Conservation (phyloP, 2,888 invertebrate species). For the Lithophane semibrunnea region DNA sequence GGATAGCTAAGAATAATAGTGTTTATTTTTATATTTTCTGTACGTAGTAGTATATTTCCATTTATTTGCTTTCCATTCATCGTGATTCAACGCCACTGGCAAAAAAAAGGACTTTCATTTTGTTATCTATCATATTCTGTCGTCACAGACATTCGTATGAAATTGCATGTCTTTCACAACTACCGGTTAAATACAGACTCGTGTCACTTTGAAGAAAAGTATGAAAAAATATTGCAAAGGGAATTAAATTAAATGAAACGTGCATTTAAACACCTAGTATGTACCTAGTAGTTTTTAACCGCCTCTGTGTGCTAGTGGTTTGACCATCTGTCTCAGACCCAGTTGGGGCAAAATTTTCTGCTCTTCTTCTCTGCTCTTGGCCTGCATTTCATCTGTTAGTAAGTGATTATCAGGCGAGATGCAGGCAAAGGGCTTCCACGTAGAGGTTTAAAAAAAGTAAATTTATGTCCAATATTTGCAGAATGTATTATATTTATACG, state of each 20-base stretch:
- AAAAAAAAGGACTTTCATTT: background rate
- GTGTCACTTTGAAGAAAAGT: background rate
- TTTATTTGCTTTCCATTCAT: background rate
- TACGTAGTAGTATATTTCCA: background rate
- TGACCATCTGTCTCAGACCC: too few species aligned
- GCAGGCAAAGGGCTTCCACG: too few species aligned
- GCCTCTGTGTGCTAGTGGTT: too few species aligned
- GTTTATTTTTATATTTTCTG: background rate
- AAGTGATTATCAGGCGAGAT: too few species aligned
- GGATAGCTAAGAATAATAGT: too few species aligned
- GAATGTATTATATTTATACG: background rate
- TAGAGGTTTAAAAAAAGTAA: too few species aligned
- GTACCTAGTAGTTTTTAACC: too few species aligned
- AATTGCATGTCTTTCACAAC: background rate
- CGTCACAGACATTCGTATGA: background rate
- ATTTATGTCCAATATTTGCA: background rate
- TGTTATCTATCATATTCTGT: background rate
- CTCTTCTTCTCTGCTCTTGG: too few species aligned
- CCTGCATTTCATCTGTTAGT: too few species aligned
- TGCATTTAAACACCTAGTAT: background rate
- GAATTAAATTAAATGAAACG: background rate
- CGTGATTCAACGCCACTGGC: background rate
- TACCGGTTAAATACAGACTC: background rate
- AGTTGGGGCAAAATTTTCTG: too few species aligned
- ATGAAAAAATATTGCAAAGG: background rate